Evolutionary conservation across 2,888 invertebrate genomes (phyloP), one percentile per base, ranked within the genome.

Genomic region (Patella depressa): DNA sequence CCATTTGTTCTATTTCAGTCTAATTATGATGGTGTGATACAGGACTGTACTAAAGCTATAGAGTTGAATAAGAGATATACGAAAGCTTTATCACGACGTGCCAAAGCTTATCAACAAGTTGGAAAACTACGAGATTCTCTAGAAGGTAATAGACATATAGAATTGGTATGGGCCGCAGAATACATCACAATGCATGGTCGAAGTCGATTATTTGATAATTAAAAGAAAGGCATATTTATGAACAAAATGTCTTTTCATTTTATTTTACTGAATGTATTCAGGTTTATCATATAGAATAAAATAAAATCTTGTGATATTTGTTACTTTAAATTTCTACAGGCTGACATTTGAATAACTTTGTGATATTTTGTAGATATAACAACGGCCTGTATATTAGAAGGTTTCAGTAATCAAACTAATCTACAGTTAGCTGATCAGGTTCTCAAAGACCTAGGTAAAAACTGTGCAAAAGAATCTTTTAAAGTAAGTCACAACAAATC

Each of bases 321-420:
- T 45, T 45, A 45, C 0, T 45, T 45, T 45, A 9, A 45, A 9
- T 45, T 45, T 45, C 45, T 45, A 45, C 7, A 45, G 0, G 7
- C 7, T 9, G 1, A 45, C 7, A 45, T 45, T 45, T 45, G 45
- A 45, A 45, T 45, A 9, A 45, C 7, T 45, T 9, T 45, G 45
- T 45, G 7, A 45, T 45, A 45, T 45, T 76, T 53, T 74, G 74
- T 81, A 75, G 98, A 98, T 93, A 95, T 97, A 0, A 98, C 98
- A 0, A 96, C 97, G 53, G 96, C 96, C 24, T 98, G 98, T 90
- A 95, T 98, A 84, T 93, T 98, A 81, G 98, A 98, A 92, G 94
- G 94, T 85, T 98, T 98, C 92, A 94, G 95, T 88, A 97, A 96
- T 89, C 95, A 95, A 86, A 94, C 93, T 81, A 95, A 96, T 34